Evolutionary conservation across 2,888 invertebrate species (phyloP), one percentile per base, ranked within the genome.

Genomic region (Leptinotarsa peninsularis): DNA sequence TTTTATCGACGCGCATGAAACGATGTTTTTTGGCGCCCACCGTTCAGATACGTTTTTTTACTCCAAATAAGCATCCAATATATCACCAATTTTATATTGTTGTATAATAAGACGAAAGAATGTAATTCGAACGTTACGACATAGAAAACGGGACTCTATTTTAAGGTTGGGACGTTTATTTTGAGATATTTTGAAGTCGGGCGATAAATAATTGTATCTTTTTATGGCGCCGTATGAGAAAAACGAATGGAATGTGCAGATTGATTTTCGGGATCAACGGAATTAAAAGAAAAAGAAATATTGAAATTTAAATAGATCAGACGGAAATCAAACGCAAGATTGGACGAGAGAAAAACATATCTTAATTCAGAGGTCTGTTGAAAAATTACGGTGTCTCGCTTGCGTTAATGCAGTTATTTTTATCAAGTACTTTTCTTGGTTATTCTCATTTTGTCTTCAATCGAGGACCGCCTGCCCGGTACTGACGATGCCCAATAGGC

Each of bases 21-120:
- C 56, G 52, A 70, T 70, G 70, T 63, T 63, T 43, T 33, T 70
- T 70, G 70, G 70, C 70, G 58, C 70, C 70, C 70, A 70, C 70
- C 70, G 21, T 69, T 23, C 49, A 56, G 58, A 49, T 58, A 60
- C 58, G 4, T 15, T 60, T 23, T 60, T 52, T 17, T 69, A 17
- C 33, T 69, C 33, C 5, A 69, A 56, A 56, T 56, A 56, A 54
- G 43, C 17, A 56, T 70, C 58, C 56, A 70, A 58, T 70, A 70
- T 70, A 70, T 70, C 70, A 70, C 33, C 23, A 3, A 58, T 70
- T 70, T 70, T 43, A 70, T 69, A 69, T 69, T 69, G 69, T 69
- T 69, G 70, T 70, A 70, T 58, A 70, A 43, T 70, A 56, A 70
- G 70, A 54, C 17, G 56, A 70, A 70, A 70, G 58, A 70, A 70